Percentiles rank a stretch among this genome's conserved stretches.
Evolutionary conservation across 2,888 invertebrate species (phyloP).

Genomic region (Euclidia mi): DNA sequence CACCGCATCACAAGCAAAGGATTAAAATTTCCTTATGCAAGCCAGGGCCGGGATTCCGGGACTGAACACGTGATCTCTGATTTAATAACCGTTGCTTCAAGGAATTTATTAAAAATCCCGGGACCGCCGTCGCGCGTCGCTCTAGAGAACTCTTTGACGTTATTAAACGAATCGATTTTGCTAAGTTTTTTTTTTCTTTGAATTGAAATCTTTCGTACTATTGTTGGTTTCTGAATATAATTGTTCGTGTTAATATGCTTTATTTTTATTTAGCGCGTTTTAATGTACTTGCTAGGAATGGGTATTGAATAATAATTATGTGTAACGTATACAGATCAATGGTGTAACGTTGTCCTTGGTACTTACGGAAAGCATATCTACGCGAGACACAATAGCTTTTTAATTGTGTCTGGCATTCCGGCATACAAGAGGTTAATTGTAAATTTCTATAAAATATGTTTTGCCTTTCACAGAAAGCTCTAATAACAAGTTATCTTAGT

Average conservation of each 20-base stretch:
- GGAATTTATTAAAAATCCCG: slow-evolving; percentile 63
- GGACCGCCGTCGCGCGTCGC: slow-evolving; percentile 25
- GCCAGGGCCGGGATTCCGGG: slow-evolving; percentile 25
- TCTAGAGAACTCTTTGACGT: slow-evolving; percentile 57
- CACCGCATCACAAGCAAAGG: slow-evolving; percentile 48
- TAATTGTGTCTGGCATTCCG: too few species aligned
- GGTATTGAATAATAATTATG: too few species aligned
- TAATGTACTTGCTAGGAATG: too few species aligned
- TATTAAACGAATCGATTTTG: slow-evolving; percentile 63
- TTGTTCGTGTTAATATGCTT: background rate
- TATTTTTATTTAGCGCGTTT: too few species aligned
- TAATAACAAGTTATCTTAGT: too few species aligned
- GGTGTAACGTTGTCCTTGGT: too few species aligned
- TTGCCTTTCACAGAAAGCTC: too few species aligned
- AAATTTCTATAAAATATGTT: too few species aligned
- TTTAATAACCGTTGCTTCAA: slow-evolving; percentile 64
- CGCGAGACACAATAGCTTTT: too few species aligned
- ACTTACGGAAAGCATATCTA: too few species aligned
- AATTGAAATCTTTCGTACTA: slow-evolving; percentile 22
- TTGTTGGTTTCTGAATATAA: slow-evolving; percentile 14
- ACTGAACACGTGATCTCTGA: slow-evolving; percentile 58
- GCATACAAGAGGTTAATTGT: too few species aligned
- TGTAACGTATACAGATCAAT: too few species aligned
- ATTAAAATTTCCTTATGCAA: slow-evolving; percentile 55
- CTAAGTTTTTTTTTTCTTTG: slow-evolving; percentile 40